These are phyloP conservation scores for Hipparchia semele DNA, from an alignment of 2,888 invertebrate species.

Conservation along the genomic window DNA sequence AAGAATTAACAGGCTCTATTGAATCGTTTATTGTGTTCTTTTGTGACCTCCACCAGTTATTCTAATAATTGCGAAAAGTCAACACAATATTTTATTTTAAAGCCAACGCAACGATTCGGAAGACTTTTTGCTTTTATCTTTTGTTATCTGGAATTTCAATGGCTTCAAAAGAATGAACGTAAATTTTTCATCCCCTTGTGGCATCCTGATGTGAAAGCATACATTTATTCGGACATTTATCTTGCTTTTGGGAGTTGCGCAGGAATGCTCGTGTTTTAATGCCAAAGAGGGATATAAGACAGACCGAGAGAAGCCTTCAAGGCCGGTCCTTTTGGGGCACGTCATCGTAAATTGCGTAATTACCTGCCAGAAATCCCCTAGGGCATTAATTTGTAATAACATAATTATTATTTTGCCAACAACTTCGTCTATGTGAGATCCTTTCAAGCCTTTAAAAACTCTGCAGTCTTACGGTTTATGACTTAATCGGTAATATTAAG, in stretches of 20 bases:
- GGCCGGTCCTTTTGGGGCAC: slow-evolving; percentile 7
- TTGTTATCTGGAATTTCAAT: slow-evolving; percentile 46
- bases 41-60: no score
- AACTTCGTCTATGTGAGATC: not conserved
- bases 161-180: slow-evolving; percentile 16
- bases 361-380: slow-evolving; percentile 17
- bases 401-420: not conserved
- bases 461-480: not conserved
- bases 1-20: no score
- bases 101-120: not conserved
- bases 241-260: slow-evolving; percentile 16
- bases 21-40: no score
- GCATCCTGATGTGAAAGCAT: slow-evolving; percentile 19
- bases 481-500: slow-evolving; percentile 19
- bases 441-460: not conserved
- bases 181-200: slow-evolving; percentile 19
- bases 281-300: slow-evolving; percentile 3
- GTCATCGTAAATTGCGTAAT: slow-evolving; percentile 21
- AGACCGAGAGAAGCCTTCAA: slow-evolving; percentile 9
- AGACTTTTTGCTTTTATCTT: not conserved
- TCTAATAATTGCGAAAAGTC: no score
- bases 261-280: slow-evolving; percentile 24
- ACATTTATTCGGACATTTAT: slow-evolving; percentile 23
- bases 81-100: not conserved
- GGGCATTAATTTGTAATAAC: not conserved